Evolutionary conservation across 2,113 vertebrate genomes (phyloP).

Genomic region (Propithecus coquereli): DNA sequence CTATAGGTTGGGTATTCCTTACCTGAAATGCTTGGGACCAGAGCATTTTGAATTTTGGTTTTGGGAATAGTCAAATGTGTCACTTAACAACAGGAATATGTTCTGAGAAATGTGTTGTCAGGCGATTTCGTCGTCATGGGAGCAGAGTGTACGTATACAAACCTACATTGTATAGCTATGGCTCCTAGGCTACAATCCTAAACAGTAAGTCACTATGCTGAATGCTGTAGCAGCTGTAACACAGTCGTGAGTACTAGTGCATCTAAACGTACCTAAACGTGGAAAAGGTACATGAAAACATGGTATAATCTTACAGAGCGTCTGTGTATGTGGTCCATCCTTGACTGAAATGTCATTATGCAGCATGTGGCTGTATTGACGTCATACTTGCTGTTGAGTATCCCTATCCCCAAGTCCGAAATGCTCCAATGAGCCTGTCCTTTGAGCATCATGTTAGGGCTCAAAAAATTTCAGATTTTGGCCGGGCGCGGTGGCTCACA

Average conservation of each 20-base stretch:
- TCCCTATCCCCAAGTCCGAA: not conserved
- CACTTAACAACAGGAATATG: not conserved
- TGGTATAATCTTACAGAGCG: too few species aligned
- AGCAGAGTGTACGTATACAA: not conserved
- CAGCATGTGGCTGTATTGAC: not conserved
- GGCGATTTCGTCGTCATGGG: not conserved
- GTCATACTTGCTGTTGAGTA: not conserved
- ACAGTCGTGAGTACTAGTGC: not conserved
- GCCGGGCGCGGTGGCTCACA: too few species aligned
- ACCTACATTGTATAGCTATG: not conserved
- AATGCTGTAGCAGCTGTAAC: not conserved
- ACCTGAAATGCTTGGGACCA: not conserved
- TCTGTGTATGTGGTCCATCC: not conserved
- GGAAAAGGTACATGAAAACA: not conserved
- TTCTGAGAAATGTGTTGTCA: not conserved
- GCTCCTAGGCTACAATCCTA: not conserved
- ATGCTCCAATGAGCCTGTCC: not conserved
- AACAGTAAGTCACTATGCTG: too few species aligned
- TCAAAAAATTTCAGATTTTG: not conserved
- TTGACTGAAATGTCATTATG: not conserved
- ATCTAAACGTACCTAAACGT: not conserved
- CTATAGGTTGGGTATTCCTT: not conserved
- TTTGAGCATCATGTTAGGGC: not conserved
- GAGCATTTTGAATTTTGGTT: not conserved
- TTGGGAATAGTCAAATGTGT: not conserved